Percentiles rank a stretch among this genome's conserved stretches.
Conservation (phyloP, 1,140 invertebrate species). For the Drosophila pandora region DNA sequence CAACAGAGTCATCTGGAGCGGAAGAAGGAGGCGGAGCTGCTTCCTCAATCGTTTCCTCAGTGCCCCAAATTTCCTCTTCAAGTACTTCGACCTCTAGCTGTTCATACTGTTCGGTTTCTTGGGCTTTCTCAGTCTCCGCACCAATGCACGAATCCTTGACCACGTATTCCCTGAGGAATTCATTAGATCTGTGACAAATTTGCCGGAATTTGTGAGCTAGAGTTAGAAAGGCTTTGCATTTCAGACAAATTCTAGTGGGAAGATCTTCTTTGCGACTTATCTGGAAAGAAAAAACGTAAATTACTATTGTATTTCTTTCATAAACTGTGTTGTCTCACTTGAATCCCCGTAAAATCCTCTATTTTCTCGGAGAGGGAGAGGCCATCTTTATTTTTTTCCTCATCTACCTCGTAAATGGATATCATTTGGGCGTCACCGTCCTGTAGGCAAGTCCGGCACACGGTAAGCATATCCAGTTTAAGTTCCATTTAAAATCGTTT, state of each 20-base stretch:
- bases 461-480: constrained; percentile 40
- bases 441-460: constrained; percentile 74
- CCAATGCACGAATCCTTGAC: constrained; percentile 22
- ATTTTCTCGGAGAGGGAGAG: constrained; percentile 69
- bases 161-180: constrained; percentile 67
- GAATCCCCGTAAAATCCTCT: constrained; percentile 68
- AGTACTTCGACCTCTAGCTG: constrained; percentile 51
- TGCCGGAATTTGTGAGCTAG: constrained; percentile 71
- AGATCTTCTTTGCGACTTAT: constrained; percentile 52
- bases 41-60: constrained; percentile 47
- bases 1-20: not conserved
- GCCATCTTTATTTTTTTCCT: constrained; percentile 17
- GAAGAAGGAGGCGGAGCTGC: not conserved
- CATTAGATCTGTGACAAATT: constrained; percentile 73
- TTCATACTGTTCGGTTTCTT: constrained; percentile 38
- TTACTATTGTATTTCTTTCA: not conserved
- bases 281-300: constrained; percentile 16
- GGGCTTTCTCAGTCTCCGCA: not conserved
- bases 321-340: constrained; percentile 15
- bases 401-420: constrained; percentile 65
- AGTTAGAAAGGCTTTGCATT: constrained; percentile 66
- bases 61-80: constrained; percentile 50
- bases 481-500: constrained; percentile 29
- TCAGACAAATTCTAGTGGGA: constrained; percentile 63
- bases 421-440: constrained; percentile 68